Base-by-base conservation (phyloP, 2,888 invertebrate species). In the Ganaspis brasiliensis region DNA sequence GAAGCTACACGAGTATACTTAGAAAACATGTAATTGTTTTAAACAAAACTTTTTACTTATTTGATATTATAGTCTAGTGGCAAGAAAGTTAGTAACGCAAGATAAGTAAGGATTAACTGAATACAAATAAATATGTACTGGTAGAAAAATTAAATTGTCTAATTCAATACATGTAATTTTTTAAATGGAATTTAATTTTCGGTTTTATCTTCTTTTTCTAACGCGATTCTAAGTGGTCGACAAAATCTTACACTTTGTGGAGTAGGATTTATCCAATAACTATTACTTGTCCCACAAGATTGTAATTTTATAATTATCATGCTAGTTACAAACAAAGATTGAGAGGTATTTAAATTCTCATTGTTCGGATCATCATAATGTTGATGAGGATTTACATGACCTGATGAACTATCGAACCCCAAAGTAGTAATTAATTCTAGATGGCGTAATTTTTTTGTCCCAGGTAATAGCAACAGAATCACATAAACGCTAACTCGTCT, bases 241-340 rank as follows among this genome's bases (percentile, higher is more conserved):
- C 14, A 40, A 21, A 67, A 21, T 1, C 21, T 14, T 16, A 67
- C 67, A 8, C 67, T 67, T 9, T 67, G 21, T 26, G 26, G 24
- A 21, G 70, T 70, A 9, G n/a, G 24, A 49, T 70, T 70, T 14
- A 70, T 37, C 70, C 70, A 70, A 45, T 21, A 70, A 61, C 6
- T 31, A 31, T 61, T 4, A 61, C 16, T 49, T 26, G 59, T 8
- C 3, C n/a, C 24, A 8, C 8, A 70, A 37, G n/a, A 12, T 45
- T 14, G 21, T n/a, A 70, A 4, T 45, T 70, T 45, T 10, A 70
- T 49, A 9, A 70, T 49, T 70, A 24, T 70, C 8, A 45, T 26
- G 16, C 70, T 45, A 14, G 16, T 70, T 8, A 45, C 45, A 45
- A 70, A 70, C 14, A 70, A 16, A 35, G 70, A n/a, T 49, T 21